Conservation (phyloP, 2,113 vertebrate species). For the Indicator maculatus region DNA sequence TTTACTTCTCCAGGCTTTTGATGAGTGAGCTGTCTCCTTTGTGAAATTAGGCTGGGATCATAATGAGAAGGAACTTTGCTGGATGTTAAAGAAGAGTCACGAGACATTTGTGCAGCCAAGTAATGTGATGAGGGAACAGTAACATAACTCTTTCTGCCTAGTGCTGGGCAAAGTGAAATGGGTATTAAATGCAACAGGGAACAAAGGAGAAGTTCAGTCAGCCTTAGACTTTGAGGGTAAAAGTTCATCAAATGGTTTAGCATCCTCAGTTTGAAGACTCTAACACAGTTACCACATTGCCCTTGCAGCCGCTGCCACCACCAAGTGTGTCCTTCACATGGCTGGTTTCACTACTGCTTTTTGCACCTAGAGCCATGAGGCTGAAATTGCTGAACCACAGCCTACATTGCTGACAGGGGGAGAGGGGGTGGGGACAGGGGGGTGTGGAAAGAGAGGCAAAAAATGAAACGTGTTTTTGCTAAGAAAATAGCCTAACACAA, state of each 20-base stretch:
- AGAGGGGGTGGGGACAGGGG: no score
- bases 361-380: accelerated
- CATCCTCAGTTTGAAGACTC: background rate
- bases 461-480: background rate
- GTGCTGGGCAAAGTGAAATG: background rate
- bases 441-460: no score
- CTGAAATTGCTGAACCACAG: background rate
- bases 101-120: background rate
- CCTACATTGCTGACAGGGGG: background rate
- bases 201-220: background rate
- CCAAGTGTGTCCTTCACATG: background rate
- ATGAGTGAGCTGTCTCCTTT: background rate
- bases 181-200: background rate
- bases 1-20: background rate
- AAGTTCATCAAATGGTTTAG: background rate
- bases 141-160: background rate
- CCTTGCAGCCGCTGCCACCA: background rate
- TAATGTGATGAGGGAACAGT: background rate
- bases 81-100: background rate
- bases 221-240: background rate
- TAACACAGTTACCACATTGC: background rate
- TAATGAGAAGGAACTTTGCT: background rate
- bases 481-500: background rate
- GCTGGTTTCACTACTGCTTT: background rate
- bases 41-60: background rate